Evolutionary conservation across 2,113 vertebrate species (phyloP).

Genomic region (Strigops habroptila): DNA sequence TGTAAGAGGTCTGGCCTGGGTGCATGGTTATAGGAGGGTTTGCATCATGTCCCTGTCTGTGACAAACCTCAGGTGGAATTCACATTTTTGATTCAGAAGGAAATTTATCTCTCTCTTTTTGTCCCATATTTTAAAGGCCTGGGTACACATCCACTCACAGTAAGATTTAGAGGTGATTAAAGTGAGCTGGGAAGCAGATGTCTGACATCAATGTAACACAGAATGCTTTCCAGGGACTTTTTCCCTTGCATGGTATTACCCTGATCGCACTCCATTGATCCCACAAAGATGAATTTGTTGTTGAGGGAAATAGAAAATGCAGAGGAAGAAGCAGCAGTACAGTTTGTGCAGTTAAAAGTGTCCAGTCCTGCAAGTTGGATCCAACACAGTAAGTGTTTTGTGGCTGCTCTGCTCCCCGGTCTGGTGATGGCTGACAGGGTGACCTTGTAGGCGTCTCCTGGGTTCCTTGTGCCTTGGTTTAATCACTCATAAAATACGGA

Average conservation of each 20-base stretch:
- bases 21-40: neutral
- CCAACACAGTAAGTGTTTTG: neutral
- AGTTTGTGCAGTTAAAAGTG: neutral
- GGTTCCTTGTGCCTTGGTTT: neutral
- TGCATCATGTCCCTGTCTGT: neutral
- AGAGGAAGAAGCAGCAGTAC: neutral
- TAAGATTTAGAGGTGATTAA: neutral
- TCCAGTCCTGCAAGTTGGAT: neutral
- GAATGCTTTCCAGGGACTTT: neutral
- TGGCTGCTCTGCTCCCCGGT: neutral
- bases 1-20: neutral
- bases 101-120: neutral
- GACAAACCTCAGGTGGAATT: neutral
- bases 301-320: neutral
- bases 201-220: neutral
- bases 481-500: neutral
- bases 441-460: neutral
- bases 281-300: neutral
- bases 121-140: neutral
- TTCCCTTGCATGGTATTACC: neutral
- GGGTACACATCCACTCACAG: neutral
- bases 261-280: neutral
- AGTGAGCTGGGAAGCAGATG: neutral
- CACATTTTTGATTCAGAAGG: neutral
- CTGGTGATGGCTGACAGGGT: rapidly evolving